Evolutionary conservation across 2,888 invertebrate genomes (phyloP).

Genomic region (Venusia cambrica): DNA sequence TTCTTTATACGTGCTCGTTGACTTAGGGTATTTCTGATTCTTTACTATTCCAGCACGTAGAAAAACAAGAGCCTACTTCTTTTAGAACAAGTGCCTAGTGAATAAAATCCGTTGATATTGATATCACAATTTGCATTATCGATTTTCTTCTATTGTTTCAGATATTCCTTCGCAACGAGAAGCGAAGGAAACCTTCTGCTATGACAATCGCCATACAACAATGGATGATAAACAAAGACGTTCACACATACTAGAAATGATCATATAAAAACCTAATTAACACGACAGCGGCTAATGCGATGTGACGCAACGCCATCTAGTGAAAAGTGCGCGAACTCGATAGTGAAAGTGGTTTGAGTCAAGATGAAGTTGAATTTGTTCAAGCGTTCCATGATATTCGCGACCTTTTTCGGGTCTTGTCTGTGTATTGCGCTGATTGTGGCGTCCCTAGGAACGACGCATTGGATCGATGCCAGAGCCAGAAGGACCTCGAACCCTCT

Average conservation of each 20-base stretch:
- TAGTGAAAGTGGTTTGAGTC: conserved; percentile 49
- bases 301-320: conserved; percentile 70
- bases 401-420: conserved; percentile 90
- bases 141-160: conserved; percentile 54
- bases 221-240: conserved; percentile 43
- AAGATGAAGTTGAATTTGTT: conserved; percentile 85
- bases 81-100: no score
- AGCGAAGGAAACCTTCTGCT: conserved; percentile 41
- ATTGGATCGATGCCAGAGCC: conserved; percentile 90
- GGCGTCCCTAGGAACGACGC: conserved; percentile 90
- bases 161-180: conserved; percentile 56
- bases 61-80: no score
- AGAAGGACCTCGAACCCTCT: conserved; percentile 83
- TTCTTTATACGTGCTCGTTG: no score
- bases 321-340: conserved; percentile 43
- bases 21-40: background rate
- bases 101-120: conserved; percentile 4
- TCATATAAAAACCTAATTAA: conserved; percentile 41
- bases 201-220: conserved; percentile 44
- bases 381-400: conserved; percentile 88
- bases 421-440: conserved; percentile 88
- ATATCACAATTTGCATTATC: conserved; percentile 11
- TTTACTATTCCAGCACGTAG: no score
- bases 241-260: conserved; percentile 58
- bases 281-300: conserved; percentile 36